Base-by-base conservation (phyloP, 2,113 vertebrate genomes). In the Spheniscus mendiculus region DNA sequence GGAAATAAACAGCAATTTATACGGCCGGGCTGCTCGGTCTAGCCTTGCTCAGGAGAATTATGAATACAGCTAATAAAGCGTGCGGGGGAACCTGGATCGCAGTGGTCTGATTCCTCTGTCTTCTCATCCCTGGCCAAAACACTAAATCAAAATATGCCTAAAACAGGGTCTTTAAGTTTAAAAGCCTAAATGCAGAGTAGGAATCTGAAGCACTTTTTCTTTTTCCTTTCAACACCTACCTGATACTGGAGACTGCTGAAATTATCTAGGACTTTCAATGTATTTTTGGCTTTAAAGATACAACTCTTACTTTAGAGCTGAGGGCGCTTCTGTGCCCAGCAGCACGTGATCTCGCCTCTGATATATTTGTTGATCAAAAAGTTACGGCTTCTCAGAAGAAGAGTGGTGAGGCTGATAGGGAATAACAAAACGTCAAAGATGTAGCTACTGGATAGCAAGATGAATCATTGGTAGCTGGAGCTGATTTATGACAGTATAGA, bases 11-110 rank as follows among this genome's bases (percentile, higher is more conserved):
- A 23, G 70, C 5, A 1, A 26, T 77, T 79, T 55, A 34, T 79
- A 23, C 4, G 0, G 11, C 7, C 5, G 61, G 32, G 65, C 65
- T 72, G 72, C 74, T 72, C 8, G 1, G 8, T 63, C 36, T 55
- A 6, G 42, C 55, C 30, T 32, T 1, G 1, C 58, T 67, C 23
- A 1, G 8, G 74, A 63, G 70, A 59, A 36, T 63, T 40, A 19
- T 12, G 21, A 65, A 81, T 58, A 13, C 2, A 1, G 52, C 23
- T 27, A 17, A 61, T 7, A 27, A 50, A 71, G 9, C 0, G 0
- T 5, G 67, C 7, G 1, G 62, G 50, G 21, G 19, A 71, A 58
- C 9, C 26, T 38, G 59, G 12, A 19, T 62, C 82, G 50, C 32
- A 6, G n/a, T 7, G 42, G 12, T 47, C 83, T 5, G 4, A 29